A percentile compares a stretch with the other conserved stretches of the same genome.
phyloP scores from a whole-genome alignment of 2,113 vertebrate genomes.

The Podilymbus podiceps region DNA sequence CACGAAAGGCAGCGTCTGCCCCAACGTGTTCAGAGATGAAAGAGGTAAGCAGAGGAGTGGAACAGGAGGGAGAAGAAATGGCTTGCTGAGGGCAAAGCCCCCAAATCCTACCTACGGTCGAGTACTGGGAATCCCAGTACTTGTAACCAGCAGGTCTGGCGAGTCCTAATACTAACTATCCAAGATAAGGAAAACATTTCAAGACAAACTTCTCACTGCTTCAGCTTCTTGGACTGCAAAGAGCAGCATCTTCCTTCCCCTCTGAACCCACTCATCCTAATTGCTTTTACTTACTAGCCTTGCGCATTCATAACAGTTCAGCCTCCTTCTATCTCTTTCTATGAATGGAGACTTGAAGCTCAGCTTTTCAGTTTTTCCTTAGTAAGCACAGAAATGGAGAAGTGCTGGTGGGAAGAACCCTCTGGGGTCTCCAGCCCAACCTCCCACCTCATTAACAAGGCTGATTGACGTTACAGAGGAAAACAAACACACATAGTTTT shows the following conservation, averaged over 20 bases:
- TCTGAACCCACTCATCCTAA: not conserved
- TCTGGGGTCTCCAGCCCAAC: not conserved
- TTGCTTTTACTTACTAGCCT: not conserved
- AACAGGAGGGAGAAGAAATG: not conserved
- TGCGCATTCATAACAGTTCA: not conserved
- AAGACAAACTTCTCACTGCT: not conserved
- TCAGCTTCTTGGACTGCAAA: not conserved
- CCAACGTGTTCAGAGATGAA: accelerated
- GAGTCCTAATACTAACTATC: not conserved
- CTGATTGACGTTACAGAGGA: not conserved
- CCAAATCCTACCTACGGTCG: accelerated
- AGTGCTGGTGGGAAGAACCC: not conserved
- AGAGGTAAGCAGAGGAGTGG: not conserved
- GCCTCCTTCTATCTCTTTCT: not conserved
- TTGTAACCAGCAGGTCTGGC: not conserved
- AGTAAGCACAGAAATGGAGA: not conserved
- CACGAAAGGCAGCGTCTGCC: not conserved
- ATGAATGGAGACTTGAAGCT: not conserved
- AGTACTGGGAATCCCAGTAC: not conserved
- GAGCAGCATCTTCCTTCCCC: not conserved
- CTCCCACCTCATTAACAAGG: not conserved
- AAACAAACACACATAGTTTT: not conserved
- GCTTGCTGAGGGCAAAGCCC: not conserved
- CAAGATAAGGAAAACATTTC: not conserved
- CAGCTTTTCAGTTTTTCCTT: not conserved